phyloP scores from a whole-genome alignment of 2,888 invertebrate genomes.

The Dynastes hyllus region DNA sequence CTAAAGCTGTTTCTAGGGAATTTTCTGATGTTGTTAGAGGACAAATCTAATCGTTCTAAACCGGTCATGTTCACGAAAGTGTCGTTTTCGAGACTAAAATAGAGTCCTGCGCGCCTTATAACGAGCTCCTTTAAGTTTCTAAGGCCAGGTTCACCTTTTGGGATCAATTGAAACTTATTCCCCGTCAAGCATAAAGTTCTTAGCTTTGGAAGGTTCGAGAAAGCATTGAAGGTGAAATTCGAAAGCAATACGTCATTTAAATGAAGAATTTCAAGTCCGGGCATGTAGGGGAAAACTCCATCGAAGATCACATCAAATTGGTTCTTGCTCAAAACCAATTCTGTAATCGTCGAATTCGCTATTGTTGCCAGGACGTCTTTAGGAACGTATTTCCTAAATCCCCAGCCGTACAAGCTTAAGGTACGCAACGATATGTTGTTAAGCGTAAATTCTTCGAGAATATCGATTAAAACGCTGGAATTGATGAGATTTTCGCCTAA shows the following conservation, averaged over 20 bases:
- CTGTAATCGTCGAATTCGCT: constrained; percentile 72
- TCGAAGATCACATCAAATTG: constrained; percentile 74
- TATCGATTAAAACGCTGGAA: constrained; percentile 69
- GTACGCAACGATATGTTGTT: constrained; percentile 70
- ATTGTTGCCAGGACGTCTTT: constrained; percentile 72
- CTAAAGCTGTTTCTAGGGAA: constrained; percentile 73
- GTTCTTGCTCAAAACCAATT: constrained; percentile 73
- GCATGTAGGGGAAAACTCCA: constrained; percentile 74
- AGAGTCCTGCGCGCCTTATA: constrained; percentile 73
- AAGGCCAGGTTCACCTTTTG: constrained; percentile 57
- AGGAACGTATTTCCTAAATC: constrained; percentile 73
- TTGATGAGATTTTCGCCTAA: constrained; percentile 75
- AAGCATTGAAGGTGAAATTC: constrained; percentile 72
- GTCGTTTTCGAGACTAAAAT: constrained; percentile 73
- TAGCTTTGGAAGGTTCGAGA: constrained; percentile 73
- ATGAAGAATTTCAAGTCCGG: constrained; percentile 74
- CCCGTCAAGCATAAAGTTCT: constrained; percentile 72
- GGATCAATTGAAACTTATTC: constrained; percentile 74
- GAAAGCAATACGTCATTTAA: constrained; percentile 73
- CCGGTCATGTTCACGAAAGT: constrained; percentile 72
- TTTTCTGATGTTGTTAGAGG: constrained; percentile 74
- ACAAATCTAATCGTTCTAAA: constrained; percentile 73
- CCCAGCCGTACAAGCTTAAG: constrained; percentile 74
- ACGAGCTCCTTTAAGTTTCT: constrained; percentile 70
- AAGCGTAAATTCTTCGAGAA: constrained; percentile 68